A percentile compares a stretch with the other conserved stretches of the same genome.
These are phyloP conservation scores for Oophaga sylvatica DNA, from an alignment of 2,797 vertebrate species.

Conservation along the genomic window DNA sequence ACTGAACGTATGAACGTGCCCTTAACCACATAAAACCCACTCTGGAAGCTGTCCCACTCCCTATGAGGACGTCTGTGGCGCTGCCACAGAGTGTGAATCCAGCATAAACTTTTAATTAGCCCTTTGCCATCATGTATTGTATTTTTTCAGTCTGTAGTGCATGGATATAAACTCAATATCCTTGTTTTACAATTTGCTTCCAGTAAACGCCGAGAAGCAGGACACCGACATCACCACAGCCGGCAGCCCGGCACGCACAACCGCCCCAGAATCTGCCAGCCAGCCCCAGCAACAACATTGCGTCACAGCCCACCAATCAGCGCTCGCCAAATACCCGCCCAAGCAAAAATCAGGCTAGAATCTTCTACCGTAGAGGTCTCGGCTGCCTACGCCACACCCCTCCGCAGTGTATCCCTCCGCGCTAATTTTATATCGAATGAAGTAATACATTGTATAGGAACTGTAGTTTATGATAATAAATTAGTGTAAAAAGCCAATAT, in stretches of 20 bases:
- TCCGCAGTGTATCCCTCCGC: conserved; percentile 68
- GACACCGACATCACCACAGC: background rate
- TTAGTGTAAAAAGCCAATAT: background rate
- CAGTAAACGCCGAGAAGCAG: conserved; percentile 1
- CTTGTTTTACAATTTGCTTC: background rate
- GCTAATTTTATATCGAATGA: background rate
- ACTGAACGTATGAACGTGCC: no score
- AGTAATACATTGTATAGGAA: background rate
- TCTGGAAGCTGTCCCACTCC: no score
- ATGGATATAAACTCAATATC: no score
- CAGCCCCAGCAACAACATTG: conserved; percentile 74
- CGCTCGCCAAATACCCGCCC: background rate
- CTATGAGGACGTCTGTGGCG: no score
- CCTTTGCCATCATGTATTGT: background rate
- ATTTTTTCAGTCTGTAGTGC: background rate
- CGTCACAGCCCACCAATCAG: conserved; percentile 73
- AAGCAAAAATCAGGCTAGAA: conserved; percentile 34
- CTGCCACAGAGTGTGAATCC: no score
- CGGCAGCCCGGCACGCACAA: no score
- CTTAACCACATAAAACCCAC: no score
- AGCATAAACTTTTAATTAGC: no score
- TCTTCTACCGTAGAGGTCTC: conserved; percentile 18
- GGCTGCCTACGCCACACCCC: accelerated
- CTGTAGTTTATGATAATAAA: background rate
- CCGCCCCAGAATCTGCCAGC: conserved; percentile 42